phyloP scores from a whole-genome alignment of 92 coral and sea anemone genomes.

The Pocillopora meandrina region DNA sequence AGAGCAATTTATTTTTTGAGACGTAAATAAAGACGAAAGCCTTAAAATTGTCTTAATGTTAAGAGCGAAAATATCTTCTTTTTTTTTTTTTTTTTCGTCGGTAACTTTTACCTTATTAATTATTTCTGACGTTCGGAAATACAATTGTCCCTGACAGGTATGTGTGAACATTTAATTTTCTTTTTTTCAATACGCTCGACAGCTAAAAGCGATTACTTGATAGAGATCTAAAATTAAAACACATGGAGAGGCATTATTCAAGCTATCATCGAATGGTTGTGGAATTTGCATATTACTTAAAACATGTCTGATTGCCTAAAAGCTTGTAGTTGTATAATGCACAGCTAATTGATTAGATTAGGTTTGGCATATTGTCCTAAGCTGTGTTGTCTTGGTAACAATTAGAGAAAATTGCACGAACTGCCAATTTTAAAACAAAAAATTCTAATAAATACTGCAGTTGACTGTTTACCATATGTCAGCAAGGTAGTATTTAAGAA shows the following conservation, averaged over 20 bases:
- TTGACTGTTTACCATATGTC: background rate
- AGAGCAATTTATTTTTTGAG: background rate
- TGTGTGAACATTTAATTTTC: background rate
- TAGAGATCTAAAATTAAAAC: background rate
- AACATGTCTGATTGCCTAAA: background rate
- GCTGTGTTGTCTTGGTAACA: slow-evolving; percentile 12
- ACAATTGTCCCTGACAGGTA: background rate
- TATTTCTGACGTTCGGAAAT: background rate
- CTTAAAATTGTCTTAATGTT: background rate
- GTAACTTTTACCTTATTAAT: background rate
- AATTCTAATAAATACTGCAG: background rate
- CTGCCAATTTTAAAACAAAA: background rate
- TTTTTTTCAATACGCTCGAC: background rate
- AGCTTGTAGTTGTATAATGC: background rate
- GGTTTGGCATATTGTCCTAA: background rate
- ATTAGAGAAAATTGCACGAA: background rate
- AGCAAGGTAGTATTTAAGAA: background rate
- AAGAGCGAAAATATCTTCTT: background rate
- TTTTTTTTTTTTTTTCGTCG: background rate
- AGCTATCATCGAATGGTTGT: background rate
- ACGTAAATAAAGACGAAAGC: background rate
- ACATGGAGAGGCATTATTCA: background rate
- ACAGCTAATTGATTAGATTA: slow-evolving; percentile 8
- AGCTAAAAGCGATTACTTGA: slow-evolving; percentile 1
- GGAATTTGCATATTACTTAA: slow-evolving; percentile 17